Evolutionary conservation across 2,797 vertebrate species (phyloP).

Genomic region (Rachycentron canadum): DNA sequence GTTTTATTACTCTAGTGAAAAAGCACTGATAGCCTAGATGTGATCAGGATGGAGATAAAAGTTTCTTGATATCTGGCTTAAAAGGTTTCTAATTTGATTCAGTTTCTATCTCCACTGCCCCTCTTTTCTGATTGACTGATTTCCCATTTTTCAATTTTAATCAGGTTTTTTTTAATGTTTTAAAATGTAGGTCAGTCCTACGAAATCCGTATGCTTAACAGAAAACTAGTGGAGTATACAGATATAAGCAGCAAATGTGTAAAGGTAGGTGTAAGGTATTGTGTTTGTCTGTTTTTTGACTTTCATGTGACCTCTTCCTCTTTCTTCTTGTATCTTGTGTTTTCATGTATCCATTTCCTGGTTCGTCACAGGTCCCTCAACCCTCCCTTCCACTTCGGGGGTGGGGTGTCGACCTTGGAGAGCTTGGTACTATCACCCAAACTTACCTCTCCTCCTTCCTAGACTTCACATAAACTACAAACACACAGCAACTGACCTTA

Average conservation of each 20-base stretch:
- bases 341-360: constrained; percentile 61
- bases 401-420: constrained; percentile 50
- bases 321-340: constrained; percentile 47
- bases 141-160: constrained; percentile 76
- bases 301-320: constrained; percentile 54
- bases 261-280: constrained; percentile 89
- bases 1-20: not conserved
- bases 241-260: constrained; percentile 95
- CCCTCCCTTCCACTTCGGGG: constrained; percentile 59
- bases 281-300: constrained; percentile 59
- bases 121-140: constrained; percentile 75
- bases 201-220: constrained; percentile 96
- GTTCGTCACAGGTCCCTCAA: constrained; percentile 62
- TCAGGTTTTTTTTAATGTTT: constrained; percentile 83
- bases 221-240: constrained; percentile 95
- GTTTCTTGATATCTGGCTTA: constrained; percentile 39
- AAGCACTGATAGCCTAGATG: not conserved
- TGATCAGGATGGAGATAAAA: constrained; percentile 37
- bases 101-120: constrained; percentile 59
- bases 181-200: constrained; percentile 95
- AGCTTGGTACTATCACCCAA: constrained; percentile 69
- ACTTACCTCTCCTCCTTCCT: constrained; percentile 38
- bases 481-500: constrained; percentile 1
- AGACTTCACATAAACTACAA: constrained; percentile 12
- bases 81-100: constrained; percentile 59